Conservation (phyloP, 2,113 vertebrate species). For the Jacana jacana region DNA sequence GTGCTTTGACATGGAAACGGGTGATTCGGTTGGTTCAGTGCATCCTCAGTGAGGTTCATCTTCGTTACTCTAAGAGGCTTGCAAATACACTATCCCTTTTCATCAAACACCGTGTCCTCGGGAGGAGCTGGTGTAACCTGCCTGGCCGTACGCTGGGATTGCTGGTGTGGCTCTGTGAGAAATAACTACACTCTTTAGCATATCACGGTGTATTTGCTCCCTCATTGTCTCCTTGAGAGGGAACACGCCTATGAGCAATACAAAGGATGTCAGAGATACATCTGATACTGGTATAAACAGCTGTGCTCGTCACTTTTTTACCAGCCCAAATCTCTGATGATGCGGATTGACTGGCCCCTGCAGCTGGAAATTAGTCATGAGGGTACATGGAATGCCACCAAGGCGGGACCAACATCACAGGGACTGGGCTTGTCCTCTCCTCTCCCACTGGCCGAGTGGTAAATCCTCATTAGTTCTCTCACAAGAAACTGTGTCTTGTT, state of each 20-base stretch:
- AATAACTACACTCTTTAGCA: background rate
- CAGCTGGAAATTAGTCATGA: slow-evolving; percentile 23
- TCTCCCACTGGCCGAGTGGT: background rate
- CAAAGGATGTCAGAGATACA: background rate
- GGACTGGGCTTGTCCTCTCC: background rate
- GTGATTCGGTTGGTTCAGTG: background rate
- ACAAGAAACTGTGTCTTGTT: slow-evolving; percentile 15
- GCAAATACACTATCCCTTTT: background rate
- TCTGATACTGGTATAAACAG: background rate
- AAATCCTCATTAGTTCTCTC: slow-evolving; percentile 12
- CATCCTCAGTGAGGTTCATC: background rate
- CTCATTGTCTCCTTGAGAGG: slow-evolving; percentile 15
- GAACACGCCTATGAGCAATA: background rate
- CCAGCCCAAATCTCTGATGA: background rate
- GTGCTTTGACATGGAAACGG: background rate
- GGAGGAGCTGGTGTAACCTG: background rate
- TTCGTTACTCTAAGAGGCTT: background rate
- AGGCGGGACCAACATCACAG: background rate
- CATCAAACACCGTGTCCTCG: background rate
- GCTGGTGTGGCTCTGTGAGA: background rate
- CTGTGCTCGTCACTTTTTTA: background rate
- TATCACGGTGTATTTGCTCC: background rate
- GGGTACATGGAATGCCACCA: background rate
- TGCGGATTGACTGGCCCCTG: background rate
- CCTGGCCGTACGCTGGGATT: background rate